phyloP scores from a whole-genome alignment of 2,797 vertebrate species.

The Gephyroberyx darwinii region DNA sequence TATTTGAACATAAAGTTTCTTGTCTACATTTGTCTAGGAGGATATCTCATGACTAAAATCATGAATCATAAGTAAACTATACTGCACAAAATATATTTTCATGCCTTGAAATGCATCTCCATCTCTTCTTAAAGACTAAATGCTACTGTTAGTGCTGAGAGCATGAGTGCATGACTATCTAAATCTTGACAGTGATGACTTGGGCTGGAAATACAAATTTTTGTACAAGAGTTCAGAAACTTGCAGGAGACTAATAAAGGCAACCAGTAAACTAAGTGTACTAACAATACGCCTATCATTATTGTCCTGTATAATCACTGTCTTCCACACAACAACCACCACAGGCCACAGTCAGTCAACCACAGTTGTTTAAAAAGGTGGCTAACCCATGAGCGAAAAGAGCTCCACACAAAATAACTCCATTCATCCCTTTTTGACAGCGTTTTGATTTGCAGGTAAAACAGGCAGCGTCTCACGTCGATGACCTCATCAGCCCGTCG shows the following conservation, averaged over 20 bases:
- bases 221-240: constrained; percentile 17
- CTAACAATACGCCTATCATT: not conserved
- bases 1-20: constrained; percentile 3
- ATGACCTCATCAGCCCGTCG: not conserved
- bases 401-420: not conserved
- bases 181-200: constrained; percentile 45
- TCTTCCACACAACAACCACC: too few relatives aligned
- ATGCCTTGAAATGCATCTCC: constrained; percentile 2
- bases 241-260: constrained; percentile 14
- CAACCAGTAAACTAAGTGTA: not conserved
- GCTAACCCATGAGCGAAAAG: not conserved
- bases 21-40: constrained; percentile 14
- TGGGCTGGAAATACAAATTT: constrained; percentile 35
- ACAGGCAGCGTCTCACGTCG: not conserved
- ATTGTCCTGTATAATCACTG: not conserved
- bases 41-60: not conserved
- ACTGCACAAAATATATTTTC: not conserved
- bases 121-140: constrained; percentile 26
- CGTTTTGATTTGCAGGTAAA: not conserved
- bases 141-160: constrained; percentile 45
- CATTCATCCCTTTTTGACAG: not conserved
- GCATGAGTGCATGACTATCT: constrained; percentile 47
- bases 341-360: too few relatives aligned
- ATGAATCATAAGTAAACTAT: not conserved
- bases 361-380: not conserved